Conservation (phyloP, 2,888 invertebrate genomes). For the Cerastoderma edule region DNA sequence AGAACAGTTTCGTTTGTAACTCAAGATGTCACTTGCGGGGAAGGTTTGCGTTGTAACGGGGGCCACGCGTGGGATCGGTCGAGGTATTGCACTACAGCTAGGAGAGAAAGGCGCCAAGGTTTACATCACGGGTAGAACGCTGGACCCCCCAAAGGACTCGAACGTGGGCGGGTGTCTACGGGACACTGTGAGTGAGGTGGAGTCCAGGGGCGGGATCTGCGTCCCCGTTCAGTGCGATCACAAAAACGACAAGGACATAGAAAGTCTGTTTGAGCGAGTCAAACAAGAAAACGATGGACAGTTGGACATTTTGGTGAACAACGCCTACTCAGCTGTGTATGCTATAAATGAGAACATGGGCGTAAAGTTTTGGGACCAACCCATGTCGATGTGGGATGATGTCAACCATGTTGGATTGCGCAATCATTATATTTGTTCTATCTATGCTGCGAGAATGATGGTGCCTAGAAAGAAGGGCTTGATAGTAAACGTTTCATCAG, state of each 20-base stretch:
- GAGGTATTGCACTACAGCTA: constrained; percentile 84
- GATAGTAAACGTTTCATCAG: constrained; percentile 84
- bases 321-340: constrained; percentile 83
- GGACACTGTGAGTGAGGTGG: constrained; percentile 63
- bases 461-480: constrained; percentile 81
- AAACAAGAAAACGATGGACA: constrained; percentile 81
- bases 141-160: constrained; percentile 47
- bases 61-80: constrained; percentile 83
- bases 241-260: constrained; percentile 80
- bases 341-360: constrained; percentile 72
- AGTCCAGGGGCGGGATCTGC: constrained; percentile 80
- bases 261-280: constrained; percentile 82
- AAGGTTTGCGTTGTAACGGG: constrained; percentile 83
- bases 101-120: constrained; percentile 84
- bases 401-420: constrained; percentile 84
- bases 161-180: constrained; percentile 49
- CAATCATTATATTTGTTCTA: constrained; percentile 84
- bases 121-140: constrained; percentile 82
- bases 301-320: constrained; percentile 84
- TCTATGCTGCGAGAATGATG: constrained; percentile 84
- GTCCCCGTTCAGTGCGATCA: constrained; percentile 84
- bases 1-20: no score
- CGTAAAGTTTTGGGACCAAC: constrained; percentile 83
- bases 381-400: constrained; percentile 82
- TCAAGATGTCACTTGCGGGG: constrained; percentile 67